Evolutionary conservation across 2,113 vertebrate species (phyloP), one percentile per base, ranked within the genome.

Genomic region (Circaetus gallicus): DNA sequence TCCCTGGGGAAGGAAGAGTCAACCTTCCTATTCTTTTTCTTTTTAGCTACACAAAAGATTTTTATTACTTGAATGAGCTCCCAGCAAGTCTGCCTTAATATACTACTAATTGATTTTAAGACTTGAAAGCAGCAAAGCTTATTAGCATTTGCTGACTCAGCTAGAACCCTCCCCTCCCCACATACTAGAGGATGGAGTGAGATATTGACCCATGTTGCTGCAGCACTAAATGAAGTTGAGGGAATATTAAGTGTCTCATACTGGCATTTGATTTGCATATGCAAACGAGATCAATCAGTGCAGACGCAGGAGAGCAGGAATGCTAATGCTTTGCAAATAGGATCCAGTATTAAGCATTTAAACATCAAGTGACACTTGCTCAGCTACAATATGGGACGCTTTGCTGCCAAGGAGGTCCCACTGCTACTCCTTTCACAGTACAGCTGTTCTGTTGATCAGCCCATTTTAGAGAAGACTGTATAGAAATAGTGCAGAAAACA

Each of bases 101-200:
- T 95, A 96, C 95, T 97, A 83, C 97, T 98, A 98, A 98, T 98
- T 98, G 98, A 97, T 98, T 98, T 98, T 95, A 98, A 97, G 98
- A 93, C 97, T 98, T 97, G 98, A 98, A 98, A 98, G 98, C 97
- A 95, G 96, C 96, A 93, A 87, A 96, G 97, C 73, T 93, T 84
- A 98, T 98, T 97, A 98, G 95, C 96, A 97, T 98, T 96, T 97
- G 98, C 98, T 97, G 98, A 98, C 84, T 98, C 97, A 98, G 98
- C 97, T 74, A 96, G 96, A 96, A 82, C 50, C 76, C 76, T 49
- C 63, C 70, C 32, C 45, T 76, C 56, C 43, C 73, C 61, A 21
- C 10, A 21, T 42, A 1, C n/a, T 15, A 12, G 70, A 42, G 90
- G 49, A 76, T 72, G 86, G 91, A 83, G 96, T 14, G 89, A 92